Evolutionary conservation across 2,113 vertebrate genomes (phyloP).

Genomic region (Ictalurus punctatus): DNA sequence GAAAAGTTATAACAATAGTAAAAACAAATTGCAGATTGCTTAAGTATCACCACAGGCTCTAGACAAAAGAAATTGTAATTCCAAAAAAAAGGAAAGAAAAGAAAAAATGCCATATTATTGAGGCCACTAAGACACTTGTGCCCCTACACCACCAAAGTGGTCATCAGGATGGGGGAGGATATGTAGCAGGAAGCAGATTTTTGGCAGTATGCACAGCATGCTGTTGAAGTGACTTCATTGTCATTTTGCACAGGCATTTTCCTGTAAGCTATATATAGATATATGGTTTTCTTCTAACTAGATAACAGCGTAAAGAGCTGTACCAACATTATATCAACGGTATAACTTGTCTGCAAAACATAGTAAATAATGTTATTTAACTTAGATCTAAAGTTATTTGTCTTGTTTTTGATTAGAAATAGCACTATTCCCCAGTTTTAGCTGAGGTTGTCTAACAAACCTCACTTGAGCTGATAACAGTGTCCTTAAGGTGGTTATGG

Average conservation of each 20-base stretch:
- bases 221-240: conserved; percentile 22
- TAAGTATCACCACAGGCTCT: background rate
- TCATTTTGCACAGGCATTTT: conserved; percentile 20
- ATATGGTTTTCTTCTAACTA: background rate
- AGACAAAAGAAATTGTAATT: background rate
- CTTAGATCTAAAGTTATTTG: background rate
- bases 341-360: background rate
- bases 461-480: background rate
- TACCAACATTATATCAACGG: background rate
- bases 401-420: background rate
- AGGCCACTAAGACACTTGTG: background rate
- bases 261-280: conserved; percentile 11
- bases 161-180: background rate
- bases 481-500: background rate
- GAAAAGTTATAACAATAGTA: background rate
- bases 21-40: background rate
- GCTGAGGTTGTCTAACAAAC: background rate
- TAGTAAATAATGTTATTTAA: background rate
- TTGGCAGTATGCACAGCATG: conserved; percentile 1
- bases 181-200: conserved; percentile 1
- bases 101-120: background rate
- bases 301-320: background rate
- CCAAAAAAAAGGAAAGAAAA: background rate
- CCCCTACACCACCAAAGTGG: background rate
- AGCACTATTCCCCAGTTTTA: background rate